These are phyloP conservation scores for Drosophila neutralis DNA, from an alignment of 2,888 invertebrate genomes.

Conservation along the genomic window DNA sequence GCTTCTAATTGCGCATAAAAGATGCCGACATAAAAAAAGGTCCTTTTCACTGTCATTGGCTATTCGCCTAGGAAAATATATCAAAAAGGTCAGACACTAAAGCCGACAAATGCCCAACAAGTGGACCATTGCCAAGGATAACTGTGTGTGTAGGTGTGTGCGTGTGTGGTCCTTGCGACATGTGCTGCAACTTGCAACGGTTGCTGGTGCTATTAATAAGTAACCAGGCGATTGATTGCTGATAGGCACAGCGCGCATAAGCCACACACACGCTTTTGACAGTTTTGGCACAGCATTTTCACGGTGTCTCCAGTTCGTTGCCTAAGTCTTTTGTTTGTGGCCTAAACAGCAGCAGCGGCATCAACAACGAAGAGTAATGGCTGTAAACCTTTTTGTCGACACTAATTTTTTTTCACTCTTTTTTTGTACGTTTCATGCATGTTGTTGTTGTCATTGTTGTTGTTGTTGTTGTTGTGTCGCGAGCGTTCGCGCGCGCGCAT, in stretches of 20 bases:
- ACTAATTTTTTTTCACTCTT: constrained; percentile 81
- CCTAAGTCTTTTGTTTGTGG: constrained; percentile 77
- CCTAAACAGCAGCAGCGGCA: constrained; percentile 59
- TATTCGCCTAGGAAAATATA: constrained; percentile 20
- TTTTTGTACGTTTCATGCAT: constrained; percentile 18
- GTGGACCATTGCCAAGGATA: constrained; percentile 44
- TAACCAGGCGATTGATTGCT: constrained; percentile 75
- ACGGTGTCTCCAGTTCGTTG: constrained; percentile 58
- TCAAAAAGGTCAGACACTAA: constrained; percentile 61
- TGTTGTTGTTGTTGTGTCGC: constrained; percentile 50
- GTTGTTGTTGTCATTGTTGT: constrained; percentile 12
- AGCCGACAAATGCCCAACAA: constrained; percentile 54
- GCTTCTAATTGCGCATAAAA: constrained; percentile 74
- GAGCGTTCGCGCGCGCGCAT: constrained; percentile 76
- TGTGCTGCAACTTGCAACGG: constrained; percentile 33
- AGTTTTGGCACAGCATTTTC: constrained; percentile 72
- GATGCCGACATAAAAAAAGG: constrained; percentile 55
- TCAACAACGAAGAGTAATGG: constrained; percentile 81
- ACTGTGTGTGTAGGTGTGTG: constrained; percentile 8
- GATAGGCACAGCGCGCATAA: constrained; percentile 70
- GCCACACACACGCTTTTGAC: constrained; percentile 73
- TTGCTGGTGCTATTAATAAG: constrained; percentile 66
- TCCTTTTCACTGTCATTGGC: constrained; percentile 53
- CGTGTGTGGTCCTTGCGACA: constrained; percentile 56
- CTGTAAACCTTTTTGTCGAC: constrained; percentile 84